phyloP scores from a whole-genome alignment of 1,140 invertebrate species.

The Adelges cooleyi region DNA sequence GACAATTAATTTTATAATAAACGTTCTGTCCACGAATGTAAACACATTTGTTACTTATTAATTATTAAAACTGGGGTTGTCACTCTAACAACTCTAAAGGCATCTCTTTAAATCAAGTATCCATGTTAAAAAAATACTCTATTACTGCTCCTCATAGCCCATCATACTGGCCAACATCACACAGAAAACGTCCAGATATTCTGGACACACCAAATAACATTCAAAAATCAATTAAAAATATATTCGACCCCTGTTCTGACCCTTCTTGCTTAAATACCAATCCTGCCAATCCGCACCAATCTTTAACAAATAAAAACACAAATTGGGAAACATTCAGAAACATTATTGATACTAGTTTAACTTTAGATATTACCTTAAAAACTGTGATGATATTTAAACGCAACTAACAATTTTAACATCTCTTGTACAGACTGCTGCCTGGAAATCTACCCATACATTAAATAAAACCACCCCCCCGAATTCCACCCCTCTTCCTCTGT shows the following conservation, averaged over 20 bases:
- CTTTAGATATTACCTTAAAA: slow-evolving; percentile 11
- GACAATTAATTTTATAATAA: too few species aligned
- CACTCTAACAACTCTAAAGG: too few species aligned
- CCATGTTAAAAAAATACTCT: too few species aligned
- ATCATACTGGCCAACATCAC: too few species aligned
- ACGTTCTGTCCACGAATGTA: too few species aligned
- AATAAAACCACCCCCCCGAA: not conserved
- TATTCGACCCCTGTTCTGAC: not conserved
- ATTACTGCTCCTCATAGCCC: too few species aligned
- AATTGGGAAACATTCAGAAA: slow-evolving; percentile 4
- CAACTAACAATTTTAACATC: not conserved
- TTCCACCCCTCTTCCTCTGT: not conserved
- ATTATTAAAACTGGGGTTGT: too few species aligned
- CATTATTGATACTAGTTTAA: not conserved
- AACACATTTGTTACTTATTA: too few species aligned
- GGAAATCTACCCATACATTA: not conserved
- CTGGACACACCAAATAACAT: not conserved
- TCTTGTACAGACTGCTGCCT: slow-evolving; percentile 1
- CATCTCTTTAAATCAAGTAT: too few species aligned
- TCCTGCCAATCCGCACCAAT: not conserved
- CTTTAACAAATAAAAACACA: not conserved
- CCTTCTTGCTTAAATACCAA: not conserved
- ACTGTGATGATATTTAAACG: not conserved
- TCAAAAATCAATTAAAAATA: not conserved
- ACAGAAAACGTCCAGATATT: too few species aligned